Evolutionary conservation across 2,888 invertebrate genomes (phyloP), one percentile per base, ranked within the genome.

Genomic region (Romanomermis culicivorax): DNA sequence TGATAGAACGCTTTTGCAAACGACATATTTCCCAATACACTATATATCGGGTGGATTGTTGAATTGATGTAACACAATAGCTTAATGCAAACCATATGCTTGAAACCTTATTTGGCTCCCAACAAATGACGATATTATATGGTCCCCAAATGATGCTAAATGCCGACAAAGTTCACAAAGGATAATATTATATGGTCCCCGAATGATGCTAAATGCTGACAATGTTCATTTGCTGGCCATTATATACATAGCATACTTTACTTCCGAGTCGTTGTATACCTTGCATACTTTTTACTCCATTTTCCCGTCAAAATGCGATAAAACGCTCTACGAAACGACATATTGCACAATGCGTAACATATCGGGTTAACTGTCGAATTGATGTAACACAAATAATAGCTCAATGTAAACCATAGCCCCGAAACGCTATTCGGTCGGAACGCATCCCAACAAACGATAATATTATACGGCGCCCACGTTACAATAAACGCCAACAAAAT

Each of bases 61-160:
- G n/a, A n/a, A n/a, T n/a, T n/a, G n/a, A n/a, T n/a, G n/a, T n/a
- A n/a, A n/a, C n/a, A n/a, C n/a, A n/a, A n/a, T n/a, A n/a, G n/a
- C n/a, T n/a, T n/a, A n/a, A n/a, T n/a, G n/a, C n/a, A n/a, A n/a
- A n/a, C n/a, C n/a, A n/a, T n/a, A n/a, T n/a, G n/a, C n/a, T n/a
- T n/a, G n/a, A n/a, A n/a, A n/a, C n/a, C n/a, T n/a, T n/a, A n/a
- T n/a, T n/a, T n/a, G n/a, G n/a, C n/a, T n/a, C n/a, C n/a, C n/a
- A n/a, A n/a, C n/a, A n/a, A n/a, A n/a, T n/a, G n/a, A n/a, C n/a
- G n/a, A n/a, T n/a, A n/a, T n/a, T n/a, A 74, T 93, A 93, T 2
- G 97, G 97, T 58, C 91, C 89, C 97, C 97, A 97, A 48, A 97
- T 99, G 65, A 97, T 80, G 62, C 99, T 89, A 74, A 97, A 99